Evolutionary conservation across 2,888 invertebrate genomes (phyloP), one percentile per base, ranked within the genome.

Genomic region (Melanophora roralis): DNA sequence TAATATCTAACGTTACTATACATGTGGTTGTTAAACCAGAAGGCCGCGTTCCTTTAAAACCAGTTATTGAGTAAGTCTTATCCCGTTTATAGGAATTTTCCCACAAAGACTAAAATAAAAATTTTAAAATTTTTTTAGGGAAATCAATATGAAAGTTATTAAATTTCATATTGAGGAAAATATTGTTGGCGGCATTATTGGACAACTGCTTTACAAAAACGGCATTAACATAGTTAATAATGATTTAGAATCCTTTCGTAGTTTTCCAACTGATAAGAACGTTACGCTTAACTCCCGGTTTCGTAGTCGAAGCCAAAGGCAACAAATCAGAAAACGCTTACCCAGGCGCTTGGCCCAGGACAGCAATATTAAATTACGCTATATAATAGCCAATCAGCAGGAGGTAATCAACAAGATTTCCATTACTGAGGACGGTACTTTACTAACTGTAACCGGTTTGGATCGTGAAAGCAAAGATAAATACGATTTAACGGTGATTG

Each of bases 1-100:
- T 96, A 23, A 92, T 94, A 6, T 96, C 97, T 1, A 96, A 96
- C 85, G 94, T 96, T 0, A 95, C 96, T 8, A 93, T 96, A 60
- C 95, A 96, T 84, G 93, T 96, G 9, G 96, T 96, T 0, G 94
- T 94, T 88, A 94, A 94, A 0, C 93, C 94, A 80, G 94, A 94
- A 84, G 93, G 94, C 80, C 92, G 92, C 88, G 84, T 88, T 5
- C 88, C 93, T 85, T 64, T 88, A 6, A 82, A 86, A 11, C 88
- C 89, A 1, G 88, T 88, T 12, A 88, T 89, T 55, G 89, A 89
- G 89, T 89, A 77, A 86, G 88, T 88, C 45, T 11, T 21, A 19
- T 6, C n/a, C n/a, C n/a, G n/a, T n/a, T n/a, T n/a, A n/a, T n/a
- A n/a, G n/a, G n/a, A 27, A 27, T 27, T 3, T 27, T 5, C 27